Evolutionary conservation across 2,888 invertebrate species (phyloP), one percentile per base, ranked within the genome.

Genomic region (Epinotia demarniana): DNA sequence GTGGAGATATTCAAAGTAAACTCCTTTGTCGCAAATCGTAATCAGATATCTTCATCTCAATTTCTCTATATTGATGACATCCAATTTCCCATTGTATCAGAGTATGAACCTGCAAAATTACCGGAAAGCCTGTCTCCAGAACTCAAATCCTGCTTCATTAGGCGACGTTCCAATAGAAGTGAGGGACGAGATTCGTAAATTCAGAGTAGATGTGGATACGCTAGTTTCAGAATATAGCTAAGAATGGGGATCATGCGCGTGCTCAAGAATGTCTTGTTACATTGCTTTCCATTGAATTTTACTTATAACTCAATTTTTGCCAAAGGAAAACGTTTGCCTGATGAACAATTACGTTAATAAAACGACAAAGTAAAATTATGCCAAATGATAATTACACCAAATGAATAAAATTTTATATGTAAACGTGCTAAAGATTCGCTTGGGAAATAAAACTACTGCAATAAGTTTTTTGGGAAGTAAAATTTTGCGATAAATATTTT

Each of bases 231-330:
- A 63, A 16, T 64, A 27, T 66, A 39, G 49, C 55, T 55, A 49
- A 64, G 43, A 66, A 13, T 18, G 66, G 39, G 73, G 43, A 73
- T 53, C 91, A 91, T 92, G 90, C 91, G 83, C 92, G 88, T 90
- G 90, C 91, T 86, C 82, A 85, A 83, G 83, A 83, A 81, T 72
- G 76, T 75, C 58, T 77, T 77, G 79, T 79, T 81, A 86, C 86
- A 89, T 89, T 91, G 88, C 90, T 89, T 90, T 89, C 89, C 75
- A 71, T 75, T 70, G 69, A 16, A 60, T 60, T 16, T 33, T 18
- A 39, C 55, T 18, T 39, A 67, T 49, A 16, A 49, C 5, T 13
- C 16, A 23, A 23, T 23, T 23, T 23, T 23, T 2, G 23, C 23
- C 23, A 23, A 23, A 23, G 23, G 23, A 23, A 23, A 23, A 23